These are phyloP conservation scores for Agrochola litura DNA, from an alignment of 2,888 invertebrate species.

Conservation along the genomic window DNA sequence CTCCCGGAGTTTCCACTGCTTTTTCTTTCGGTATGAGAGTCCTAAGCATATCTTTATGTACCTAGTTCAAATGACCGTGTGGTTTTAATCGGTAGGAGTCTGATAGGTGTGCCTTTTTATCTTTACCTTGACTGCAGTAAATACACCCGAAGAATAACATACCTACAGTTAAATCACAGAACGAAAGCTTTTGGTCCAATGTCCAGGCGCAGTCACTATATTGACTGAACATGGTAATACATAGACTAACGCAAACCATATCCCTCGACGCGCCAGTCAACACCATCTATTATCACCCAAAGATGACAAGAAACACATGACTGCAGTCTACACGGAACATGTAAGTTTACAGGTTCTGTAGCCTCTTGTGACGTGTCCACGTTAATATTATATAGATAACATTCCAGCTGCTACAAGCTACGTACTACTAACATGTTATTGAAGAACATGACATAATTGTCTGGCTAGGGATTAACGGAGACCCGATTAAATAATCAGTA, in stretches of 20 bases:
- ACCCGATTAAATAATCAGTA: not conserved
- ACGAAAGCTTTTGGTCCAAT: not conserved
- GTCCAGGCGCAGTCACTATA: not conserved
- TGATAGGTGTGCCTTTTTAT: not conserved
- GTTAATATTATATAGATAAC: slow-evolving; percentile 19
- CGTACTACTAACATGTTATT: not conserved
- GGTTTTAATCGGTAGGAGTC: not conserved
- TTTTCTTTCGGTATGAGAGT: not conserved
- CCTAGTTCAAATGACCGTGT: not conserved
- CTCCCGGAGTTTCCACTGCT: not conserved
- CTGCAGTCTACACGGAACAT: not conserved
- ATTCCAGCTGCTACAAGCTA: not conserved
- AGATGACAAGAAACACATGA: not conserved
- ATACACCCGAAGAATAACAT: not conserved
- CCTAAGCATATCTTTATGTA: not conserved
- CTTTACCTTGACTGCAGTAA: not conserved
- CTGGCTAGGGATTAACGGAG: not conserved
- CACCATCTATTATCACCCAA: not conserved
- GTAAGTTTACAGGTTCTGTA: not conserved
- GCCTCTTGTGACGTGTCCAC: slow-evolving; percentile 21
- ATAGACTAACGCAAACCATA: too few species aligned
- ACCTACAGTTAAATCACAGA: not conserved
- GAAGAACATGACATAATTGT: not conserved
- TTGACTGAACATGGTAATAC: not conserved
- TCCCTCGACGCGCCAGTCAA: not conserved